phyloP scores from a whole-genome alignment of 2,888 invertebrate species.

The Perithous albicinctus region DNA sequence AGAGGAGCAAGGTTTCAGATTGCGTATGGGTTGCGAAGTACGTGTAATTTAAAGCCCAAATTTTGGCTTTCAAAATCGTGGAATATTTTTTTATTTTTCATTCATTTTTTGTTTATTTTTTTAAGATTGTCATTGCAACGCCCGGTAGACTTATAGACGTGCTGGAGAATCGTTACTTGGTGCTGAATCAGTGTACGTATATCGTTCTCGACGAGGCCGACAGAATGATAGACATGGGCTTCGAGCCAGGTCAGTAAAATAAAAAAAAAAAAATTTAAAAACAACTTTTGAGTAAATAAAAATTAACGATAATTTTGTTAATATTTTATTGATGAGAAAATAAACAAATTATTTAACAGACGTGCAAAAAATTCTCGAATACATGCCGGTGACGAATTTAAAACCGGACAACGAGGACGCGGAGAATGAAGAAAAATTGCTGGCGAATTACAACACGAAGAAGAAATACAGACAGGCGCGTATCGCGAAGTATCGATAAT shows the following conservation, averaged over 20 bases:
- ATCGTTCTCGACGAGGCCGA: slow-evolving; percentile 98
- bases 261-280: background rate
- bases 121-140: slow-evolving; percentile 98
- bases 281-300: background rate
- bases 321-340: no score
- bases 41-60: background rate
- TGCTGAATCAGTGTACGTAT: slow-evolving; percentile 98
- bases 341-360: slow-evolving; percentile 85
- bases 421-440: slow-evolving; percentile 95
- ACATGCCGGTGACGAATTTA: slow-evolving; percentile 98
- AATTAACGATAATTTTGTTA: slow-evolving; percentile 20
- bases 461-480: slow-evolving; percentile 96
- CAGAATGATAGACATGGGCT: slow-evolving; percentile 99
- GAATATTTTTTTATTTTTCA: background rate
- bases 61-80: background rate
- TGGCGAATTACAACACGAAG: slow-evolving; percentile 97
- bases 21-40: slow-evolving; percentile 98
- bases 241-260: slow-evolving; percentile 90
- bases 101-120: background rate
- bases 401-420: slow-evolving; percentile 99
- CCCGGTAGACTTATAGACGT: slow-evolving; percentile 99
- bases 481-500: background rate
- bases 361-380: slow-evolving; percentile 98
- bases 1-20: slow-evolving; percentile 99
- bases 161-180: slow-evolving; percentile 98